Evolutionary conservation across 1,140 invertebrate genomes (phyloP).

Genomic region (Aleiodes sp.): DNA sequence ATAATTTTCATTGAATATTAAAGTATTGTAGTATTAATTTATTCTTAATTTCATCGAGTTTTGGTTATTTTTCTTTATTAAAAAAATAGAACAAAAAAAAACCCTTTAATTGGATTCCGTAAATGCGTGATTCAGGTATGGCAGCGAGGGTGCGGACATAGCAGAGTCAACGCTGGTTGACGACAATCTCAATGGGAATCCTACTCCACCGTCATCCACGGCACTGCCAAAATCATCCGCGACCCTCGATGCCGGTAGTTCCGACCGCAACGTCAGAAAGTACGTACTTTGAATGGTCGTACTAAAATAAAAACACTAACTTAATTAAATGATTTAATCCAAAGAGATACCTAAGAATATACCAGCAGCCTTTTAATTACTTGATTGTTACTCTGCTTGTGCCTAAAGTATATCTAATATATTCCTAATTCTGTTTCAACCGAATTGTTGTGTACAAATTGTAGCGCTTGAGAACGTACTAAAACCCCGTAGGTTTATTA

Average conservation of each 20-base stretch:
- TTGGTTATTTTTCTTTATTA: background rate
- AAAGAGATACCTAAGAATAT: background rate
- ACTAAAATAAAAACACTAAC: no score
- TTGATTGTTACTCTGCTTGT: background rate
- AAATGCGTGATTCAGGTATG: constrained; percentile 53
- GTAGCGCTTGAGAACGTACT: background rate
- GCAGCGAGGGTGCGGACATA: constrained; percentile 55
- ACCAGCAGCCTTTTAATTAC: background rate
- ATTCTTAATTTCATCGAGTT: background rate
- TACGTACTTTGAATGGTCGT: constrained; percentile 50
- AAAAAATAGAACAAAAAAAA: no score
- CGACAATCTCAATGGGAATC: constrained; percentile 61
- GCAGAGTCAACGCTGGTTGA: constrained; percentile 58
- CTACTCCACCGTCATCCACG: constrained; percentile 45
- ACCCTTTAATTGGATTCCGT: no score
- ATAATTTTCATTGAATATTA: no score
- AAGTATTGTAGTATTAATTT: no score
- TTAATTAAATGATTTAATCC: no score
- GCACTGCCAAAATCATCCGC: constrained; percentile 45
- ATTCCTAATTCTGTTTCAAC: no score
- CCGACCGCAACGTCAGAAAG: constrained; percentile 47
- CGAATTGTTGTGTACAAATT: background rate
- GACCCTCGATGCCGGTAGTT: constrained; percentile 40
- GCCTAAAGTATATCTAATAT: background rate
- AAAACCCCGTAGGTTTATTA: background rate